phyloP scores from a whole-genome alignment of 1,140 invertebrate genomes.

The Lethrus apterus region DNA sequence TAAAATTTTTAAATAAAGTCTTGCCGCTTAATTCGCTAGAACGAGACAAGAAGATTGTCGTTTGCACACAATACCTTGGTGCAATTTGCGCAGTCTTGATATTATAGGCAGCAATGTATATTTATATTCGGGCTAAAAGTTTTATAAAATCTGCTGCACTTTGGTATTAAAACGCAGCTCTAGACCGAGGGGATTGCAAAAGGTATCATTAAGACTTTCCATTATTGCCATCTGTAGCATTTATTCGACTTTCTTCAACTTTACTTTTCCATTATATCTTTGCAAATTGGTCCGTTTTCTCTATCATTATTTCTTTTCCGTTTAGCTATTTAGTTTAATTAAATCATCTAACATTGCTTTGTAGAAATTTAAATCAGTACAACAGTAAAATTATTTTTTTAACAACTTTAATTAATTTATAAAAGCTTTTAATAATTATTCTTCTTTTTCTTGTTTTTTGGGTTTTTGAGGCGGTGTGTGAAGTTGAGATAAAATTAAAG shows the following conservation, averaged over 20 bases:
- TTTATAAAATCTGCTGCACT: constrained; percentile 33
- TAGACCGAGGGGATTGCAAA: constrained; percentile 9
- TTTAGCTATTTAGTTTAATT: too few species aligned
- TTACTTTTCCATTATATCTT: too few species aligned
- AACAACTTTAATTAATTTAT: too few species aligned
- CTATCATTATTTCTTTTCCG: too few species aligned
- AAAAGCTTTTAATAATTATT: too few species aligned
- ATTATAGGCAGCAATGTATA: constrained; percentile 34
- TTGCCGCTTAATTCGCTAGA: constrained; percentile 16
- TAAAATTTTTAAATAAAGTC: constrained; percentile 30
- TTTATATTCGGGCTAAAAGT: constrained; percentile 33
- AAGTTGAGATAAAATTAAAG: too few species aligned
- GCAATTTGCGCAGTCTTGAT: constrained; percentile 36
- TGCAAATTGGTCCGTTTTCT: too few species aligned
- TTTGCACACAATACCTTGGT: constrained; percentile 27
- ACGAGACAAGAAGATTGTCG: constrained; percentile 27
- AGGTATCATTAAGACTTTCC: constrained; percentile 18
- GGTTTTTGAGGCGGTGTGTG: too few species aligned
- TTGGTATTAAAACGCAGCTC: constrained; percentile 32
- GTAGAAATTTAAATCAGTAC: too few species aligned
- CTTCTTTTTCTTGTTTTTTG: too few species aligned
- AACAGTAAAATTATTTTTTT: too few species aligned
- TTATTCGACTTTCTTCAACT: constrained; percentile 10
- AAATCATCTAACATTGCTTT: too few species aligned
- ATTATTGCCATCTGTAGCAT: constrained; percentile 18